phyloP scores from a whole-genome alignment of 2,797 vertebrate genomes.

The Microctenopoma lineatum region DNA sequence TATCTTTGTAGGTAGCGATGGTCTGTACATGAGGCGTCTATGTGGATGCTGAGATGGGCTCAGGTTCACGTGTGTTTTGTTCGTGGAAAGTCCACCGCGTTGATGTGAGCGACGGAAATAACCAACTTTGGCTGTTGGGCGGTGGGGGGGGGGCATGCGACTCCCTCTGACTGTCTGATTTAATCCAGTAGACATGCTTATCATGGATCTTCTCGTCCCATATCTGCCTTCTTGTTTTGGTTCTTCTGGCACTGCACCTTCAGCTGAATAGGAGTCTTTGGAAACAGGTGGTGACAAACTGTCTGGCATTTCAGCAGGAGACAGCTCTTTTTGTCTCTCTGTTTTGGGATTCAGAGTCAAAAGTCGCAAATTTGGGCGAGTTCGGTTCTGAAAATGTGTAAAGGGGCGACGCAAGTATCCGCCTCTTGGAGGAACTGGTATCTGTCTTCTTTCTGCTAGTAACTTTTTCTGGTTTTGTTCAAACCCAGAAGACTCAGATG shows the following conservation, averaged over 20 bases:
- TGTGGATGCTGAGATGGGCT: conserved; percentile 45
- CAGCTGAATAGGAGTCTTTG: not conserved
- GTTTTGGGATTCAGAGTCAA: conserved; percentile 16
- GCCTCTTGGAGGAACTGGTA: conserved; percentile 13
- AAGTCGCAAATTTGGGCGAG: conserved; percentile 16
- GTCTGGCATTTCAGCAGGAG: conserved; percentile 12
- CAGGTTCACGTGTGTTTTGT: conserved; percentile 54
- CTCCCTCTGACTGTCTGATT: conserved; percentile 25
- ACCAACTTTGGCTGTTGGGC: conserved; percentile 17
- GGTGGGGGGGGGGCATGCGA: conserved; percentile 16
- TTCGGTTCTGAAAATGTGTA: conserved; percentile 51
- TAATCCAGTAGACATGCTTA: not conserved
- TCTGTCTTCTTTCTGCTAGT: conserved; percentile 10
- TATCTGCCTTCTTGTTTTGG: not conserved
- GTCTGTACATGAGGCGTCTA: conserved; percentile 36
- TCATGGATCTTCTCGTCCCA: not conserved
- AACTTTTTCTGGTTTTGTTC: conserved; percentile 32
- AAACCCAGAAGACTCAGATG: not conserved
- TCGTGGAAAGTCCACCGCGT: conserved; percentile 43
- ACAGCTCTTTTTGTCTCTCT: conserved; percentile 1
- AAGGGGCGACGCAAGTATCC: not conserved
- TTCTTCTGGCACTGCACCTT: not conserved
- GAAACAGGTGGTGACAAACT: not conserved
- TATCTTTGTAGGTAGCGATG: conserved; percentile 34
- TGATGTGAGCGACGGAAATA: conserved; percentile 10